Percentiles rank a stretch among this genome's conserved stretches.
phyloP scores from a whole-genome alignment of 1,140 invertebrate species.

The Meloidogyne exigua region DNA sequence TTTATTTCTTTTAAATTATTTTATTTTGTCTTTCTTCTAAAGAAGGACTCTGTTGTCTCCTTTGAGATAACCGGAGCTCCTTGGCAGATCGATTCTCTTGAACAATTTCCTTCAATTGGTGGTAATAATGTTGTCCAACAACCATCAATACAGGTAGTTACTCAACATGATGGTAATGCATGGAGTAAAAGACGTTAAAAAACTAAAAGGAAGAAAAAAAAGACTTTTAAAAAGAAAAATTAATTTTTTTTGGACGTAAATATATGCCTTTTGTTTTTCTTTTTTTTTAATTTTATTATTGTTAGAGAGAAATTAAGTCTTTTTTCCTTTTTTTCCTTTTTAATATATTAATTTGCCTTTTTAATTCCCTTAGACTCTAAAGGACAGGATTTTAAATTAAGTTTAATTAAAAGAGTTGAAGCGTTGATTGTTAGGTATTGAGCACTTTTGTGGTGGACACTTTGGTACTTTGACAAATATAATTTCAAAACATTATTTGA shows the following conservation, averaged over 20 bases:
- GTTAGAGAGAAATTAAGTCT: background rate
- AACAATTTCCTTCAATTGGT: conserved; percentile 48
- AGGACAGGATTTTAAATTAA: no score
- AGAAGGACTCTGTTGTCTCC: conserved; percentile 81
- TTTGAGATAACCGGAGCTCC: conserved; percentile 72
- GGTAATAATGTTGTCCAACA: background rate
- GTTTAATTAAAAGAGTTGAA: no score
- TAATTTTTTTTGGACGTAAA: no score
- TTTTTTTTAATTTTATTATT: no score
- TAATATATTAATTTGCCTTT: no score
- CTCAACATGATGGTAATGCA: background rate
- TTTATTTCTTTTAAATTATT: conserved; percentile 54
- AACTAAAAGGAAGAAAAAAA: background rate
- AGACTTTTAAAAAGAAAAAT: background rate
- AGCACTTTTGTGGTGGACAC: no score
- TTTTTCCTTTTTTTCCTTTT: no score
- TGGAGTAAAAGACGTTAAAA: conserved; percentile 33
- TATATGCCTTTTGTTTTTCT: background rate
- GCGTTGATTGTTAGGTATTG: no score
- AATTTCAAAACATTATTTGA: no score
- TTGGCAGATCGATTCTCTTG: conserved; percentile 45
- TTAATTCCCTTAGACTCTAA: no score
- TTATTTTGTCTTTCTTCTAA: conserved; percentile 24
- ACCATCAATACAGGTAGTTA: no score
- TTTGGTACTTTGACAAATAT: no score